These are phyloP conservation scores for Ariopsis seemanni DNA, from an alignment of 2,113 vertebrate species.

Conservation along the genomic window DNA sequence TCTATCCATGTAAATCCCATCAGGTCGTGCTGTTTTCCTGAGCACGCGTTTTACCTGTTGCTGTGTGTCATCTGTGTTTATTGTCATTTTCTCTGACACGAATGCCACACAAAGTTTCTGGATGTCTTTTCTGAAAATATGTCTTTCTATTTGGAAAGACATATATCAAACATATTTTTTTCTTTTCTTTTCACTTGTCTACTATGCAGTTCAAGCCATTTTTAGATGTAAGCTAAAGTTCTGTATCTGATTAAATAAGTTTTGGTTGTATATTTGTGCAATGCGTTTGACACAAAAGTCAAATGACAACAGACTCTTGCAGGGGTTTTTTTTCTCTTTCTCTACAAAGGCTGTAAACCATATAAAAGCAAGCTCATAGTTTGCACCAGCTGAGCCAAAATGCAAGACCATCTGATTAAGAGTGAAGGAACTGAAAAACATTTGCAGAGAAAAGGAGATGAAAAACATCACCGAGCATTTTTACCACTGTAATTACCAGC, in stretches of 20 bases:
- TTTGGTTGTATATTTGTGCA: not conserved
- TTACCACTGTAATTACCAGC: conserved; percentile 44
- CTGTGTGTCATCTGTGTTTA: conserved; percentile 45
- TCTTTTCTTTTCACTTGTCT: not conserved
- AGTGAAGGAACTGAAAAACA: conserved; percentile 22
- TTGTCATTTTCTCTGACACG: conserved; percentile 2
- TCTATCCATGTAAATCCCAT: conserved; percentile 73
- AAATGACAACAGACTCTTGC: not conserved
- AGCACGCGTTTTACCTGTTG: conserved; percentile 51
- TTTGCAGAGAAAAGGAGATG: conserved; percentile 42
- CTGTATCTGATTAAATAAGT: not conserved
- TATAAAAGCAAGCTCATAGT: conserved; percentile 1
- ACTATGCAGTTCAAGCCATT: not conserved
- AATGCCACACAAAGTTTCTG: not conserved
- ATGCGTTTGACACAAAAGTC: not conserved
- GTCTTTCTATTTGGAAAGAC: too few species aligned
- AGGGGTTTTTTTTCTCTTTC: not conserved
- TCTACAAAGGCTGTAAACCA: not conserved
- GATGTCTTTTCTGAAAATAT: not conserved
- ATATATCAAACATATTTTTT: too few species aligned
- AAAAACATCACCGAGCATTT: conserved; percentile 42
- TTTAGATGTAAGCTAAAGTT: not conserved
- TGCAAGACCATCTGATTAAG: conserved; percentile 17
- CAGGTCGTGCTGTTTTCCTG: conserved; percentile 67
- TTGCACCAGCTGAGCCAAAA: conserved; percentile 20